These are phyloP conservation scores for Saccopteryx leptura DNA, from an alignment of 2,113 vertebrate species.

Conservation along the genomic window DNA sequence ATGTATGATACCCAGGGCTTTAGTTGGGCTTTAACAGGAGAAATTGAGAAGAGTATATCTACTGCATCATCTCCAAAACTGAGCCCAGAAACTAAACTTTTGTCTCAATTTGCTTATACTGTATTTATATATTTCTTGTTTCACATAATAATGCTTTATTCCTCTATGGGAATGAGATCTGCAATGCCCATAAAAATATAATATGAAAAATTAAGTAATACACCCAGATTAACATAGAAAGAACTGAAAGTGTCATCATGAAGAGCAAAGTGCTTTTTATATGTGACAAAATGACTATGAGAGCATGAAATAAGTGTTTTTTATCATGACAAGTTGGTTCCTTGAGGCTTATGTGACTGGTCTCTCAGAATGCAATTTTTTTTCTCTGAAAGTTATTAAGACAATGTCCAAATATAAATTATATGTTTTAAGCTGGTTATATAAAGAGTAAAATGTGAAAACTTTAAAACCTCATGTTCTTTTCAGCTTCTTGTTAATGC, in stretches of 20 bases:
- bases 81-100: background rate
- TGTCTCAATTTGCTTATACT: background rate
- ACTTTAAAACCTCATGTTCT: background rate
- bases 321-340: background rate
- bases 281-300: background rate
- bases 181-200: slow-evolving; percentile 5
- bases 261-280: slow-evolving; percentile 5
- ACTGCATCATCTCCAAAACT: background rate
- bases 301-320: slow-evolving; percentile 2
- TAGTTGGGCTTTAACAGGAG: background rate
- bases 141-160: background rate
- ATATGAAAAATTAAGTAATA: slow-evolving; percentile 32
- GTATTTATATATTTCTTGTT: background rate
- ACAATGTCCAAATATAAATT: slow-evolving; percentile 24
- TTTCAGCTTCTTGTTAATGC: background rate
- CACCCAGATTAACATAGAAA: background rate
- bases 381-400: slow-evolving; percentile 11
- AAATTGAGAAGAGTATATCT: background rate
- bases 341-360: background rate
- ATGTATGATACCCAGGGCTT: background rate
- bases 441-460: slow-evolving; percentile 52
- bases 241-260: background rate
- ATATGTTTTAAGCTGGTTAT: background rate
- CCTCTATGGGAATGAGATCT: background rate
- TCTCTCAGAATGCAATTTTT: slow-evolving; percentile 19